Percentiles rank a stretch among this genome's conserved stretches.
These are phyloP conservation scores for Thrips palmi DNA, from an alignment of 1,140 invertebrate genomes.

Conservation along the genomic window DNA sequence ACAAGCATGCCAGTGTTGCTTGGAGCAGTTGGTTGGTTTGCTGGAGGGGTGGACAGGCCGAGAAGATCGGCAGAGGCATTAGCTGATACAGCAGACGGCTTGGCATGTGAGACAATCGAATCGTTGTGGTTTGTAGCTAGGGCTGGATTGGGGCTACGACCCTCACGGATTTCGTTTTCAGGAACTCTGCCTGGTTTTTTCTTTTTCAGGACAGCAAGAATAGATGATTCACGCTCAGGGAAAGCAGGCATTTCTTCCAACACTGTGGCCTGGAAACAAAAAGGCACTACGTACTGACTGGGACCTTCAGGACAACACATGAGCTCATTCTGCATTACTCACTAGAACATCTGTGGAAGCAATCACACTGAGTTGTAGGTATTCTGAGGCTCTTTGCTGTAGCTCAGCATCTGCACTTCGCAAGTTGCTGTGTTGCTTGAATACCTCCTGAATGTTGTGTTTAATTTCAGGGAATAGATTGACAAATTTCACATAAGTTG, in stretches of 20 bases:
- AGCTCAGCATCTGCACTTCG: slow-evolving; percentile 95
- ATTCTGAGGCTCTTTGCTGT: slow-evolving; percentile 96
- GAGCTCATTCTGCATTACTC: slow-evolving; percentile 19
- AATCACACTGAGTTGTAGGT: slow-evolving; percentile 89
- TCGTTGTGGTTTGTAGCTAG: slow-evolving; percentile 4
- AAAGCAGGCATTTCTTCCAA: slow-evolving; percentile 99
- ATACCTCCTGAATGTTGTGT: slow-evolving; percentile 87
- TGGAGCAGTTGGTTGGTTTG: slow-evolving; percentile 33
- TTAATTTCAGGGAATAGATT: slow-evolving; percentile 99
- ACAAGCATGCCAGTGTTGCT: slow-evolving; percentile 56
- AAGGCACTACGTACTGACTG: not conserved
- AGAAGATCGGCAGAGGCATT: slow-evolving; percentile 54
- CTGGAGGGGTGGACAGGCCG: slow-evolving; percentile 63
- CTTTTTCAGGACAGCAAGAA: slow-evolving; percentile 93
- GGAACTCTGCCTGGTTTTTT: slow-evolving; percentile 86
- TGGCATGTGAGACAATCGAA: slow-evolving; percentile 17
- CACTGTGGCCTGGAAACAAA: slow-evolving; percentile 62
- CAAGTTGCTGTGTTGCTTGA: slow-evolving; percentile 89
- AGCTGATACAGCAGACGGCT: not conserved
- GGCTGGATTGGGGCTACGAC: slow-evolving; percentile 51
- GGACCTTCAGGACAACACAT: not conserved
- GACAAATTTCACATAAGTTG: slow-evolving; percentile 98
- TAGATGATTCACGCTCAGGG: slow-evolving; percentile 95
- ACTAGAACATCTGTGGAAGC: slow-evolving; percentile 91
- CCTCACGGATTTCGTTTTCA: slow-evolving; percentile 62